Percentiles rank a stretch among this genome's conserved stretches.
Conservation (phyloP, 2,113 vertebrate species). For the Aphelocoma coerulescens region DNA sequence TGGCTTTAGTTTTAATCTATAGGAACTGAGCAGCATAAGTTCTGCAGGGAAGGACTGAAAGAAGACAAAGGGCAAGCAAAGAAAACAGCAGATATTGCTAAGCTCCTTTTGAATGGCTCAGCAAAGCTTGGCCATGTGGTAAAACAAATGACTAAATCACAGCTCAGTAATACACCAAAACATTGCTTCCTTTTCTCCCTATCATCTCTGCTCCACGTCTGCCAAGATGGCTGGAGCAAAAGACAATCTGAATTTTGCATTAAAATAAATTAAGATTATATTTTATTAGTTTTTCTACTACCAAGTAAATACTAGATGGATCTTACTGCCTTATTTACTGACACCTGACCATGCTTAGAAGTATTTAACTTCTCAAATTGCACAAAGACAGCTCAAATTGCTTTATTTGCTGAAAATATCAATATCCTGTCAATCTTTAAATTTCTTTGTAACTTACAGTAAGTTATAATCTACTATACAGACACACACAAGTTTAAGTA, state of each 20-base stretch:
- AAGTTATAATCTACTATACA: neutral
- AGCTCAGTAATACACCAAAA: neutral
- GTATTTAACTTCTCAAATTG: neutral
- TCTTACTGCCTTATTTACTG: neutral
- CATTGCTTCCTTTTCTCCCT: neutral
- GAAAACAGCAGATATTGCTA: neutral
- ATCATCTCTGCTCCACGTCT: neutral
- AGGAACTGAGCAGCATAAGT: accelerated
- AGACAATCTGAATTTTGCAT: neutral
- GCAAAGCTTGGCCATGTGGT: neutral
- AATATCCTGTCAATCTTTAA: neutral
- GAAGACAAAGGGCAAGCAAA: neutral
- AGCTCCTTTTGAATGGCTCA: neutral
- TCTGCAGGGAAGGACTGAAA: neutral
- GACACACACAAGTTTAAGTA: neutral
- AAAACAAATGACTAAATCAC: neutral
- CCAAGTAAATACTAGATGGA: neutral
- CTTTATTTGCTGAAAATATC: neutral
- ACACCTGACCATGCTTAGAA: neutral
- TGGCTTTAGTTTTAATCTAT: neutral
- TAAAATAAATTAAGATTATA: neutral
- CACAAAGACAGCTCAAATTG: neutral
- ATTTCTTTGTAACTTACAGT: neutral
- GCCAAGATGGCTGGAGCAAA: neutral
- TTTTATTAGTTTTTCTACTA: neutral